phyloP scores from a whole-genome alignment of 2,797 vertebrate genomes.

The Leptoclinus maculatus region DNA sequence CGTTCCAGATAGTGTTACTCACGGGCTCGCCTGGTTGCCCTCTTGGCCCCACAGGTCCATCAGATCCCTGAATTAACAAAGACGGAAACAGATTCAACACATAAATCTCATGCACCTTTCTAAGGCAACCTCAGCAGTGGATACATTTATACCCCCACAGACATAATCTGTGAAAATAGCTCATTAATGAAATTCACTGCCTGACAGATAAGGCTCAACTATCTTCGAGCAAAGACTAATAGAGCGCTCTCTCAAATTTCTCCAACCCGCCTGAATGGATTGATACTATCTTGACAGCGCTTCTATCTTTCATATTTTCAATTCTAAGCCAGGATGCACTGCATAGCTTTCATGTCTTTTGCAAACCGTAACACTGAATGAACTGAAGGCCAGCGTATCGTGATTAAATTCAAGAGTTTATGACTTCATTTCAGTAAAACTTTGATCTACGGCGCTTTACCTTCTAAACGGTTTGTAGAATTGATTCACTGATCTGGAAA shows the following conservation, averaged over 20 bases:
- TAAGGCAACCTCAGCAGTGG: constrained; percentile 31
- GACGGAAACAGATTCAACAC: constrained; percentile 36
- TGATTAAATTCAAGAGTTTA: constrained; percentile 47
- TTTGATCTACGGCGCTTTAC: constrained; percentile 46
- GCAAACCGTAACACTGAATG: constrained; percentile 33
- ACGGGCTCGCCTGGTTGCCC: constrained; percentile 94
- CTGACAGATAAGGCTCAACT: constrained; percentile 66
- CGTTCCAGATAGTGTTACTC: constrained; percentile 73
- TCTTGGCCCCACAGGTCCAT: constrained; percentile 89
- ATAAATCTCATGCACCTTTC: constrained; percentile 35
- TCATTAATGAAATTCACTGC: constrained; percentile 66
- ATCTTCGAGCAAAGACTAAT: constrained; percentile 60
- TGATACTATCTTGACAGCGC: constrained; percentile 54
- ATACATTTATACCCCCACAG: constrained; percentile 53
- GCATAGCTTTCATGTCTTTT: constrained; percentile 51
- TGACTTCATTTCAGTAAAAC: constrained; percentile 52
- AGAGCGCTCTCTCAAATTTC: constrained; percentile 49
- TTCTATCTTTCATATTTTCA: constrained; percentile 58
- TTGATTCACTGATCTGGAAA: constrained; percentile 48
- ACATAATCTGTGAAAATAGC: constrained; percentile 63
- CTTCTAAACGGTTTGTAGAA: constrained; percentile 40
- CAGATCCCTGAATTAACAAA: constrained; percentile 83
- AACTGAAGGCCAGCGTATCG: constrained; percentile 20
- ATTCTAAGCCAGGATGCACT: constrained; percentile 41
- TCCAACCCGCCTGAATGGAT: constrained; percentile 34